These are phyloP conservation scores for Malurus elegans DNA, from an alignment of 2,113 vertebrate genomes.

Conservation along the genomic window DNA sequence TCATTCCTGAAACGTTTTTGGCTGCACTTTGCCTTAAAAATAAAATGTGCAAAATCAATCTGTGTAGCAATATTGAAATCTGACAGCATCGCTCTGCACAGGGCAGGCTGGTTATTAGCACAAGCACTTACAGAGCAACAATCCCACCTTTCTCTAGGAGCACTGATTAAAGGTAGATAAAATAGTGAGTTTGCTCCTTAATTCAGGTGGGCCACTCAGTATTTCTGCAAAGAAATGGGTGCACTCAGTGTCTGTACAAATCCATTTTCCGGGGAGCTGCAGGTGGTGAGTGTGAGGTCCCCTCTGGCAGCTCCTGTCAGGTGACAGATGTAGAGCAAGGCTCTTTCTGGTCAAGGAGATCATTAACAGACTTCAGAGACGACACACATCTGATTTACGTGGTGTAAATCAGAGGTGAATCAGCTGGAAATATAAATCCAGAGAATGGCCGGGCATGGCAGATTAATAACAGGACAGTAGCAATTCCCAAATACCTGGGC, in stretches of 20 bases:
- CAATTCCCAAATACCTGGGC: not conserved
- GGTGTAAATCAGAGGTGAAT: not conserved
- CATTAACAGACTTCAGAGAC: not conserved
- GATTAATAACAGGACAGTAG: not conserved
- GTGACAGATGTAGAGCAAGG: not conserved
- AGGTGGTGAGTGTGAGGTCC: not conserved
- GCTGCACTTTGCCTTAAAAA: slow-evolving; percentile 22
- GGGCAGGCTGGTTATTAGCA: not conserved
- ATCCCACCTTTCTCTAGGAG: not conserved
- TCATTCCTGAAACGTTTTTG: slow-evolving; percentile 23
- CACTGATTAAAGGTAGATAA: not conserved
- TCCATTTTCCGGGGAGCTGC: not conserved
- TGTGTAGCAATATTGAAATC: not conserved
- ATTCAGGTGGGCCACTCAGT: not conserved
- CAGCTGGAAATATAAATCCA: not conserved
- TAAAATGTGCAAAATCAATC: slow-evolving; percentile 34
- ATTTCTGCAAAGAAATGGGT: not conserved
- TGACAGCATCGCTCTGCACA: not conserved
- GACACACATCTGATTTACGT: not conserved
- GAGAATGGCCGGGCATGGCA: not conserved
- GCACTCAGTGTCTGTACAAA: not conserved
- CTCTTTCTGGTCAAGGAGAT: not conserved
- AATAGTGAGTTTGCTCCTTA: not conserved
- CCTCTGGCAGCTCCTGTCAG: not conserved
- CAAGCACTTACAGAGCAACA: not conserved